phyloP scores from a whole-genome alignment of 2,113 vertebrate genomes.

The Silurus meridionalis region DNA sequence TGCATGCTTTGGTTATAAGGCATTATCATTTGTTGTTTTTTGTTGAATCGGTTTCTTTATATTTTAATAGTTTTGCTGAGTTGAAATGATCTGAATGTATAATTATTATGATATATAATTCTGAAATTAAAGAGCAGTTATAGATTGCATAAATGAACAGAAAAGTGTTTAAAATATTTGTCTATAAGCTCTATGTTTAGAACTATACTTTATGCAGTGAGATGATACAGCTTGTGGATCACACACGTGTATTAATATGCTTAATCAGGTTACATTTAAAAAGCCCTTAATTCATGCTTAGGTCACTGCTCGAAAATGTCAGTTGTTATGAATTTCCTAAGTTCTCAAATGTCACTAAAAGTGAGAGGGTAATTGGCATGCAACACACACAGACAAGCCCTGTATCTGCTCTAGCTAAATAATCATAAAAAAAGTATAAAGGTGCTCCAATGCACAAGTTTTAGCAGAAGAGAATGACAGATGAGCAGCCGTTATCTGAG shows the following conservation, averaged over 20 bases:
- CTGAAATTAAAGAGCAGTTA: background rate
- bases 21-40: background rate
- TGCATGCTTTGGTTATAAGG: background rate
- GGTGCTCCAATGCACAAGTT: too few species aligned
- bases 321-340: background rate
- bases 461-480: background rate
- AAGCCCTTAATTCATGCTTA: background rate
- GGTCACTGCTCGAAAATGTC: conserved; percentile 4
- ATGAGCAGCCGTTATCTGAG: background rate
- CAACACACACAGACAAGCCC: background rate
- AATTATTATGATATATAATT: background rate
- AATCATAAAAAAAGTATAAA: too few species aligned
- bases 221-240: background rate
- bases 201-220: background rate
- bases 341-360: background rate
- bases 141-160: background rate
- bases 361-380: background rate
- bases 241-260: background rate
- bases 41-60: background rate
- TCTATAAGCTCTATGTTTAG: background rate
- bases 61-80: background rate
- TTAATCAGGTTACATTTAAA: background rate
- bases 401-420: background rate
- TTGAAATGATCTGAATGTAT: background rate
- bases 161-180: background rate